phyloP scores from a whole-genome alignment of 2,797 vertebrate genomes.

The Dallia pectoralis region DNA sequence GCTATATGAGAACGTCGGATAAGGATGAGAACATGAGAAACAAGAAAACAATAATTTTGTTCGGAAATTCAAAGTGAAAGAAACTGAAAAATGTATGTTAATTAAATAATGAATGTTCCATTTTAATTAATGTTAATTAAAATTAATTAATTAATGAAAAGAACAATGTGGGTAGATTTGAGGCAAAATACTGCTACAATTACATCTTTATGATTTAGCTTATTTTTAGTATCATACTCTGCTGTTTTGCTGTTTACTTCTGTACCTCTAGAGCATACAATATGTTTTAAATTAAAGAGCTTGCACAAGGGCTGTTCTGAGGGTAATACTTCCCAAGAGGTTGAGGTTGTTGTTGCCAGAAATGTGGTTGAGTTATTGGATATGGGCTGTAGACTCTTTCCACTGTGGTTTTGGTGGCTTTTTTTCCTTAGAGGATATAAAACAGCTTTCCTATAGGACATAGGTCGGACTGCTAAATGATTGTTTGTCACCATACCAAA shows the following conservation, averaged over 20 bases:
- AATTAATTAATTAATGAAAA: too few species aligned
- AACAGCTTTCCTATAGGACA: conserved; percentile 1
- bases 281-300: not conserved
- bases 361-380: conserved; percentile 10
- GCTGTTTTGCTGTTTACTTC: not conserved
- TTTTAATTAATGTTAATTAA: too few species aligned
- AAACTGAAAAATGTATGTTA: conserved; percentile 3
- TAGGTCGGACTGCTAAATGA: not conserved
- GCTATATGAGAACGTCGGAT: not conserved
- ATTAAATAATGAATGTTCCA: too few species aligned
- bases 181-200: not conserved
- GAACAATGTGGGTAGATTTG: not conserved
- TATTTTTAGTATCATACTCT: not conserved
- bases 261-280: not conserved
- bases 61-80: not conserved
- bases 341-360: not conserved
- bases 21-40: not conserved
- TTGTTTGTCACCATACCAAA: not conserved
- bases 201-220: not conserved
- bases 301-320: not conserved
- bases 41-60: not conserved
- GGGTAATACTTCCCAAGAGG: not conserved
- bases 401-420: conserved; percentile 9
- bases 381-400: conserved; percentile 1
- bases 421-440: conserved; percentile 9